Percentiles rank a stretch among this genome's conserved stretches.
phyloP scores from a whole-genome alignment of 2,888 invertebrate genomes.

The Gasteruption jaculator region DNA sequence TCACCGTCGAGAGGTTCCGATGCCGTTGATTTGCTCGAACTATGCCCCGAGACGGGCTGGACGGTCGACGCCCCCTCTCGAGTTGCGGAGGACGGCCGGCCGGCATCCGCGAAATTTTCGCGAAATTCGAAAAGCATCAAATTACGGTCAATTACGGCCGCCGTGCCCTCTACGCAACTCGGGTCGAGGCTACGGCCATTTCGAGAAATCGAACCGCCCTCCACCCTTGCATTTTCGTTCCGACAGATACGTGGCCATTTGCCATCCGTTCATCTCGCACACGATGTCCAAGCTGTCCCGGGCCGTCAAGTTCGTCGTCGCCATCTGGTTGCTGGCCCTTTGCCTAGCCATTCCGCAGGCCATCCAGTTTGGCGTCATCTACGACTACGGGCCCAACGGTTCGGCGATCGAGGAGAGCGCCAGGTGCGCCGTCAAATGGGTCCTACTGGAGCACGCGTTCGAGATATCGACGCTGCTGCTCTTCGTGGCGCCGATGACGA shows the following conservation, averaged over 20 bases:
- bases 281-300: constrained; percentile 80
- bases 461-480: constrained; percentile 78
- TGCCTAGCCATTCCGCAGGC: constrained; percentile 74
- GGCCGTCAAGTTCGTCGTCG: constrained; percentile 67
- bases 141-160: too few species aligned
- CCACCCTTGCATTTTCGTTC: too few species aligned
- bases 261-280: constrained; percentile 71
- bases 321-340: constrained; percentile 76
- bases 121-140: too few species aligned
- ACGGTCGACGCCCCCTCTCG: too few species aligned
- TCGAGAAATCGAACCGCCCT: too few species aligned
- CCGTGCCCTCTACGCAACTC: too few species aligned
- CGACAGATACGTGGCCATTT: constrained; percentile 41
- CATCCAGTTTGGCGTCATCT: constrained; percentile 73
- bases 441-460: constrained; percentile 66
- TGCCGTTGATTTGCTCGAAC: too few species aligned
- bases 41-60: too few species aligned
- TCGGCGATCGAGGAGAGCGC: constrained; percentile 52
- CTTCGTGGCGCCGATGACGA: constrained; percentile 82
- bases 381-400: constrained; percentile 47
- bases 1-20: constrained; percentile 78
- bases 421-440: constrained; percentile 60
- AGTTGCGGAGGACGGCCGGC: too few species aligned
- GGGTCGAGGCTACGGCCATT: too few species aligned
- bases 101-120: too few species aligned